Base-by-base conservation (phyloP, 1,140 invertebrate genomes). In the Solen grandis region DNA sequence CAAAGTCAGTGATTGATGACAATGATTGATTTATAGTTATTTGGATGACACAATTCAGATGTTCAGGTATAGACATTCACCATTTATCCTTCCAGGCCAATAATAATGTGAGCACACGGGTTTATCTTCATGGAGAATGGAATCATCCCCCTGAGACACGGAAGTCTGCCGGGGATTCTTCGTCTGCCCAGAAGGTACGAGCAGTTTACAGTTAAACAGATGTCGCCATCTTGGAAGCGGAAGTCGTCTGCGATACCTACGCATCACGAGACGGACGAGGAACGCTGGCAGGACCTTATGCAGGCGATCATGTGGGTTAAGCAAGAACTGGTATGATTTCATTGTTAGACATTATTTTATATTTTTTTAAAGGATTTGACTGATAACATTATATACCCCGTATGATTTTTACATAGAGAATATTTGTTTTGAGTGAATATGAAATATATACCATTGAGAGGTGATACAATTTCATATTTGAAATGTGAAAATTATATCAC, bases 301-400 rank as follows among this genome's bases (percentile, higher is more conserved):
- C 76, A 79, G 57, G 76, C 76, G 13, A 79, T 79, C 27, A 41
- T 79, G 25, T 79, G 76, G 76, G 65, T 79, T 19, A 79, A 79
- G 38, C 65, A 79, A 31, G 76, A 79, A 36, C 22, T 79, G 36
- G 76, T 79, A 70, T 38, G 54, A 31, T 36, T 13, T 38, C 66
- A 5, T 25, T 36, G n/a, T n/a, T n/a, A n/a, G n/a, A n/a, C n/a
- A n/a, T n/a, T n/a, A n/a, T n/a, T n/a, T n/a, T n/a, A n/a, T n/a
- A n/a, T n/a, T n/a, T n/a, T n/a, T n/a, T n/a, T n/a, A n/a, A n/a
- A n/a, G n/a, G n/a, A n/a, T n/a, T n/a, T n/a, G n/a, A n/a, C n/a
- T n/a, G n/a, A n/a, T n/a, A n/a, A n/a, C n/a, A n/a, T n/a, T n/a
- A n/a, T n/a, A n/a, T n/a, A n/a, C n/a, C n/a, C n/a, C n/a, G n/a